Evolutionary conservation across 2,888 invertebrate species (phyloP).

Genomic region (Oasisia sp.): DNA sequence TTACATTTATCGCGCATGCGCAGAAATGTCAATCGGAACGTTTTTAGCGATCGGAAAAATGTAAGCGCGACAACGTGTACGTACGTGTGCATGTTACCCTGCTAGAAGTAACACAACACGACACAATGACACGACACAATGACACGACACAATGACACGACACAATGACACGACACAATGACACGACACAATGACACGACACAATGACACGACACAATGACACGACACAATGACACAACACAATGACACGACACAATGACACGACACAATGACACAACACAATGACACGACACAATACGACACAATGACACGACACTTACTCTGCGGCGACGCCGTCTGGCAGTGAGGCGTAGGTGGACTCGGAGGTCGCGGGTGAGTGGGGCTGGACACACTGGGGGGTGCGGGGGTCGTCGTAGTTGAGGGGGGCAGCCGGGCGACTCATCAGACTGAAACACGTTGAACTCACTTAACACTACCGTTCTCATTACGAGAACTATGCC

Average conservation of each 20-base stretch:
- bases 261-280: background rate
- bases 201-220: background rate
- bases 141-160: background rate
- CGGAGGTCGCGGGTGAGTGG: slow-evolving; percentile 25
- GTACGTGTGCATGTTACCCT: background rate
- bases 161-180: too few relatives aligned
- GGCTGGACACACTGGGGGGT: slow-evolving; percentile 30
- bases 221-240: background rate
- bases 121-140: too few relatives aligned
- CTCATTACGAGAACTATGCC: too few relatives aligned
- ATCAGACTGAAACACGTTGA: slow-evolving; percentile 29
- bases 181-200: background rate
- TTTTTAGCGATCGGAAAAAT: too few relatives aligned
- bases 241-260: background rate
- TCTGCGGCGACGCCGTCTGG: background rate
- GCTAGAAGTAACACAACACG: background rate
- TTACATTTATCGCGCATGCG: too few relatives aligned
- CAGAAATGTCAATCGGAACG: too few relatives aligned
- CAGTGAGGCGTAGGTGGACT: slow-evolving; percentile 14
- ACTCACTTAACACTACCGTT: too few relatives aligned
- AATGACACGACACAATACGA: background rate
- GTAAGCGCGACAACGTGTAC: too few relatives aligned
- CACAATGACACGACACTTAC: background rate
- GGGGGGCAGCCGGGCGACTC: slow-evolving; percentile 32
- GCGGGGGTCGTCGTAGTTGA: slow-evolving; percentile 36